phyloP scores from a whole-genome alignment of 2,888 invertebrate species.

The Deilephila porcellus region DNA sequence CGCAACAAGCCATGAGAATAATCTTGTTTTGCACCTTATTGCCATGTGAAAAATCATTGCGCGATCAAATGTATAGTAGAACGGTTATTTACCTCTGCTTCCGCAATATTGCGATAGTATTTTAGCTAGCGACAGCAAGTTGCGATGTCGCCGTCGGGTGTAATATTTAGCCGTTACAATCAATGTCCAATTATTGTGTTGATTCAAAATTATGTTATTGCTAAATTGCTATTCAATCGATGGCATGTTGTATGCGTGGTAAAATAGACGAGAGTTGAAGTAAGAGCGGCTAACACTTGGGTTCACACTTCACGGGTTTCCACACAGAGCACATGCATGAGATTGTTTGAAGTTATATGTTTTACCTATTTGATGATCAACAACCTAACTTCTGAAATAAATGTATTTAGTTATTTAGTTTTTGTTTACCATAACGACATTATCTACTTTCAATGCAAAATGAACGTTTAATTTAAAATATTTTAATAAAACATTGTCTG shows the following conservation, averaged over 20 bases:
- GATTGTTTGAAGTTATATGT: too few relatives aligned
- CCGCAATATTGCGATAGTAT: conserved; percentile 39
- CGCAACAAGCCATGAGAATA: conserved; percentile 22
- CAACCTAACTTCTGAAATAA: too few relatives aligned
- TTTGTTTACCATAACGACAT: neutral
- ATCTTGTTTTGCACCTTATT: conserved; percentile 22
- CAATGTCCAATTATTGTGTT: conserved; percentile 31
- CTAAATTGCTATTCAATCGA: neutral
- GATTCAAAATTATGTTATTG: conserved; percentile 8
- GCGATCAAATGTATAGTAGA: conserved; percentile 24
- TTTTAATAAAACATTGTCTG: neutral
- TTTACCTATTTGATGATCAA: too few relatives aligned
- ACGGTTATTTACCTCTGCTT: conserved; percentile 35
- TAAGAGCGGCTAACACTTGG: too few relatives aligned
- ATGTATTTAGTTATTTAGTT: neutral
- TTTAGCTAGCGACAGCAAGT: conserved; percentile 7
- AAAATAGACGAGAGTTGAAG: neutral
- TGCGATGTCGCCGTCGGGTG: conserved; percentile 26
- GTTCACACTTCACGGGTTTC: too few relatives aligned
- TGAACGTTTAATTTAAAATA: neutral
- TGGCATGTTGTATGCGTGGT: neutral
- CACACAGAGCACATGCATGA: too few relatives aligned
- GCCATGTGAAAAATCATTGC: conserved; percentile 34
- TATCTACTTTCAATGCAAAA: neutral
- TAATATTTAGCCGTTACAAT: neutral